phyloP scores from a whole-genome alignment of 1,140 invertebrate genomes.

The Scaptodrosophila lebanonensis region DNA sequence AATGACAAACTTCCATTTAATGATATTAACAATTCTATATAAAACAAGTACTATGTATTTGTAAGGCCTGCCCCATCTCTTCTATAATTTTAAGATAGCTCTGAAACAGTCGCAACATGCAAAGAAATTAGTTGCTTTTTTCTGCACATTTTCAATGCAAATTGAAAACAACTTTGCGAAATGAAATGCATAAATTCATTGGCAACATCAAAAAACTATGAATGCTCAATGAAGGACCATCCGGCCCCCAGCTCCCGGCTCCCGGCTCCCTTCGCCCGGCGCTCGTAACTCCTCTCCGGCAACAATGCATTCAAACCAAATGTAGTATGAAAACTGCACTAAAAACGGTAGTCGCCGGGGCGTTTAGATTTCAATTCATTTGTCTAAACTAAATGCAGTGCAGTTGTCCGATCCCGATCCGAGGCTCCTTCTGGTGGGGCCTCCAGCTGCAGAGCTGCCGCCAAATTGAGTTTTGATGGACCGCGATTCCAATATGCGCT shows the following conservation, averaged over 20 bases:
- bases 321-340: slow-evolving; percentile 36
- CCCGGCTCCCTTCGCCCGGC: neutral
- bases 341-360: slow-evolving; percentile 4
- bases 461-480: neutral
- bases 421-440: neutral
- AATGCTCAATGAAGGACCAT: slow-evolving; percentile 43
- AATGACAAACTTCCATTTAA: too few species aligned
- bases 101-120: too few species aligned
- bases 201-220: slow-evolving; percentile 47
- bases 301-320: slow-evolving; percentile 42
- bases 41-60: too few species aligned
- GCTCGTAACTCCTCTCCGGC: slow-evolving; percentile 7
- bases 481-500: too few species aligned
- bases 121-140: too few species aligned
- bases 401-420: slow-evolving; percentile 2
- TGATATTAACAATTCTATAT: too few species aligned
- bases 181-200: slow-evolving; percentile 74
- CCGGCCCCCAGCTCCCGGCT: neutral
- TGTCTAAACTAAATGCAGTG: slow-evolving; percentile 69
- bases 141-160: slow-evolving; percentile 56
- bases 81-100: too few species aligned
- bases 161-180: slow-evolving; percentile 39
- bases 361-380: slow-evolving; percentile 62
- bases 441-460: slow-evolving; percentile 25
- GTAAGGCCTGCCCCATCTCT: too few species aligned